Percentiles rank a stretch among this genome's conserved stretches.
Conservation (phyloP, 2,113 vertebrate species). For the Bothrops jararaca region DNA sequence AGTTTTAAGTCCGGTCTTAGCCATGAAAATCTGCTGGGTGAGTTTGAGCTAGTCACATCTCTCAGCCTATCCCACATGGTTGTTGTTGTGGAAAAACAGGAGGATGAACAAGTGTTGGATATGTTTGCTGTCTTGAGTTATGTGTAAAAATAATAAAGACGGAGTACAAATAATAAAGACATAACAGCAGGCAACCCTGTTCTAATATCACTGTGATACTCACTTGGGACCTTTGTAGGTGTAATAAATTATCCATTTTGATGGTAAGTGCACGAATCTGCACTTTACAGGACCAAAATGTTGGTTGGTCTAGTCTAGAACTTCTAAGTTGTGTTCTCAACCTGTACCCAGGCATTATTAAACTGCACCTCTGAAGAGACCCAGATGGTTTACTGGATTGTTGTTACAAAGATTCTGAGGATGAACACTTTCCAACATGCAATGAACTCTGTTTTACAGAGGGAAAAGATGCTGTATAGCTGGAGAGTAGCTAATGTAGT, state of each 20-base stretch:
- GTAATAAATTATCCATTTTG: background rate
- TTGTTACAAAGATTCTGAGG: background rate
- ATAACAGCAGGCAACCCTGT: background rate
- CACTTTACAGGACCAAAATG: background rate
- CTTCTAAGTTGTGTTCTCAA: background rate
- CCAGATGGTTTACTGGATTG: background rate
- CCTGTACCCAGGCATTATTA: background rate
- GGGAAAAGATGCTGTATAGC: background rate
- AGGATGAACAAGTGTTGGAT: background rate
- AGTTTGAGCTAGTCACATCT: background rate
- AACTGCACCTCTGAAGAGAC: background rate
- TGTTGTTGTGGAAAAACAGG: background rate
- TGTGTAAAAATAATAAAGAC: background rate
- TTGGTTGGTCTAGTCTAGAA: background rate
- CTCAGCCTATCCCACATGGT: background rate
- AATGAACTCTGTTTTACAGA: background rate
- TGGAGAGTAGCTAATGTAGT: background rate
- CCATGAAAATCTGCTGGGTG: background rate
- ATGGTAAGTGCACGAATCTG: background rate
- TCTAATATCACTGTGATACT: background rate
- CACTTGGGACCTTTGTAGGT: background rate
- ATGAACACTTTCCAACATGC: background rate
- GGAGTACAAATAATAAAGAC: background rate
- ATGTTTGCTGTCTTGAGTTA: background rate
- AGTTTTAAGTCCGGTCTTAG: background rate